Conservation (phyloP, 2,113 vertebrate species). For the Elephantulus edwardii region DNA sequence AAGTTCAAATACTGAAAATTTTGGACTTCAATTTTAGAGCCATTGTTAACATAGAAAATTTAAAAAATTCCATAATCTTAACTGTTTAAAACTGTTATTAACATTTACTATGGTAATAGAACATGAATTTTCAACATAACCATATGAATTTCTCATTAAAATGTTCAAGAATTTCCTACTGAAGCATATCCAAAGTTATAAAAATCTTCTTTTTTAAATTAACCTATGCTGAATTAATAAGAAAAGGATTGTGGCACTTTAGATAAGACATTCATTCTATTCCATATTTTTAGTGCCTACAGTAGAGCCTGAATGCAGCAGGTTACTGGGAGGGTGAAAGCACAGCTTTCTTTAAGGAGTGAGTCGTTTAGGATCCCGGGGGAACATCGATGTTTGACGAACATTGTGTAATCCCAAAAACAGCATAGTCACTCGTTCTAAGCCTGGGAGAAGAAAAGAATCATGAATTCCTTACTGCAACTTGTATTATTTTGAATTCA, state of each 20-base stretch:
- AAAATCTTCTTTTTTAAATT: constrained; percentile 76
- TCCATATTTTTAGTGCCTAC: constrained; percentile 70
- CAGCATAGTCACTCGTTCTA: constrained; percentile 99
- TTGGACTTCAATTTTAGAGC: constrained; percentile 59
- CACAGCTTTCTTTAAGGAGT: constrained; percentile 88
- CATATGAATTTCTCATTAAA: constrained; percentile 76
- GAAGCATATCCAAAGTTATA: constrained; percentile 72
- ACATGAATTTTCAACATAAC: constrained; percentile 68
- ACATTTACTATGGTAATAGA: constrained; percentile 64
- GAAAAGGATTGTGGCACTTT: constrained; percentile 81
- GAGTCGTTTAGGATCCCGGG: constrained; percentile 96
- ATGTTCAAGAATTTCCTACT: constrained; percentile 66
- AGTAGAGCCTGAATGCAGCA: constrained; percentile 66
- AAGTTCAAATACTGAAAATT: constrained; percentile 69
- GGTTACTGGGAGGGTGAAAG: constrained; percentile 11
- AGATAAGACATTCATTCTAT: constrained; percentile 67
- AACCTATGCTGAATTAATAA: constrained; percentile 70
- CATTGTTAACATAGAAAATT: constrained; percentile 74
- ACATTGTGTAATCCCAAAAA: constrained; percentile 97
- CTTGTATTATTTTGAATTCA: not conserved
- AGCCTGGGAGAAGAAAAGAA: constrained; percentile 82
- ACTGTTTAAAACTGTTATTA: constrained; percentile 78
- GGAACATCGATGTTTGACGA: constrained; percentile 99
- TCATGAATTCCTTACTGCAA: constrained; percentile 39
- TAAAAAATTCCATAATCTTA: constrained; percentile 60